phyloP scores from a whole-genome alignment of 2,113 vertebrate genomes.

The Myocastor coypus region DNA sequence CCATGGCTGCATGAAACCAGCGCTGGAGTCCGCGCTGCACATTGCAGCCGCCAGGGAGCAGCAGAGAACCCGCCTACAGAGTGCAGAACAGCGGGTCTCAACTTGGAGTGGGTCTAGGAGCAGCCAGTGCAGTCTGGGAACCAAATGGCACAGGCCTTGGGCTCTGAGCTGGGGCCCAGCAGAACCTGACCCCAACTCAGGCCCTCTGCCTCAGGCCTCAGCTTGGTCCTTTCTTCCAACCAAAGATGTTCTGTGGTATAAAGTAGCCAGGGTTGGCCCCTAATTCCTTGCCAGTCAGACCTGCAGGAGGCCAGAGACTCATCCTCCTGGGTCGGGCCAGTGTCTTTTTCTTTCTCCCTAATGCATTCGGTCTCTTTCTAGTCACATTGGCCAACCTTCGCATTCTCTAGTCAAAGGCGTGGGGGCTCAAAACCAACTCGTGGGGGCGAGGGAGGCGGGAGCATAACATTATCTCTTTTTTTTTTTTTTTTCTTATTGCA shows the following conservation, averaged over 20 bases:
- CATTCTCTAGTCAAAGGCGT: not conserved
- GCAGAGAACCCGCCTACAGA: not conserved
- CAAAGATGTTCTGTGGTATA: not conserved
- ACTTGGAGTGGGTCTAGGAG: fast-evolving
- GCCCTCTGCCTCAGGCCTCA: not conserved
- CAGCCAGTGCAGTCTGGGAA: not conserved
- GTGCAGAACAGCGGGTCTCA: fast-evolving
- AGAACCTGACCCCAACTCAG: not conserved
- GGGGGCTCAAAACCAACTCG: not conserved
- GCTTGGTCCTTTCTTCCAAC: not conserved
- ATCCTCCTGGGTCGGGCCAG: too few relatives aligned
- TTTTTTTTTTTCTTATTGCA: too few relatives aligned
- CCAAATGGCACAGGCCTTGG: fast-evolving
- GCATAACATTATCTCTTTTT: too few relatives aligned
- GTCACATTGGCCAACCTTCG: not conserved
- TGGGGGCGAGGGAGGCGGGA: not conserved
- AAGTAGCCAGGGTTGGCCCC: not conserved
- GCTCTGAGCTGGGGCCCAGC: not conserved
- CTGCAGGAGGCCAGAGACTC: not conserved
- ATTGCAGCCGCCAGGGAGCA: conserved; percentile 70
- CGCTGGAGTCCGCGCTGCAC: not conserved
- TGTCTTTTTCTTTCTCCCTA: fast-evolving
- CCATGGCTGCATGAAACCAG: fast-evolving
- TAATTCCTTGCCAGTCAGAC: too few relatives aligned
- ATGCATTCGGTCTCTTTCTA: not conserved